phyloP scores from a whole-genome alignment of 2,888 invertebrate genomes.

The Drosophila bunnanda region DNA sequence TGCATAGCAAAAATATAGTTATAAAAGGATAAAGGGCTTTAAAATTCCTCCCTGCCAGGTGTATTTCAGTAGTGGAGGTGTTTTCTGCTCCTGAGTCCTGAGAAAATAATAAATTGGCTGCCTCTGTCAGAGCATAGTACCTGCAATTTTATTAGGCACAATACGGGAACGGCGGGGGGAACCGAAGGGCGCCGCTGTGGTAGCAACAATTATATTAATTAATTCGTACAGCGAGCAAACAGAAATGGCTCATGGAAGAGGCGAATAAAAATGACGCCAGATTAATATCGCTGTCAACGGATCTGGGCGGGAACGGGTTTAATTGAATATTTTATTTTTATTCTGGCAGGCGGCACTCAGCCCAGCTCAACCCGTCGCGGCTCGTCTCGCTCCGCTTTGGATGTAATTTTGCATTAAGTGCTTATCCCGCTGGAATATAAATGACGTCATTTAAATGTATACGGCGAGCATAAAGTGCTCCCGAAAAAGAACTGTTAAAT shows the following conservation, averaged over 20 bases:
- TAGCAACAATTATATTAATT: conserved; percentile 76
- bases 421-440: conserved; percentile 78
- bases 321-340: conserved; percentile 78
- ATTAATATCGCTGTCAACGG: conserved; percentile 77
- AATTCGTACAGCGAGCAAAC: conserved; percentile 55
- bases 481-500: conserved; percentile 72
- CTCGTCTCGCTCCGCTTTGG: conserved; percentile 26
- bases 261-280: conserved; percentile 59
- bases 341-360: conserved; percentile 38
- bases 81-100: not conserved
- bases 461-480: conserved; percentile 53
- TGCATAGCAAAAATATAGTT: conserved; percentile 17
- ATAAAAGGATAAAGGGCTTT: conserved; percentile 17
- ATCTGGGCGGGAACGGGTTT: conserved; percentile 65
- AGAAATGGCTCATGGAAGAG: conserved; percentile 17
- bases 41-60: conserved; percentile 9
- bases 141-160: conserved; percentile 53
- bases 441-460: conserved; percentile 74
- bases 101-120: conserved; percentile 42
- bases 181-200: conserved; percentile 44
- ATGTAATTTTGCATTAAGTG: conserved; percentile 76
- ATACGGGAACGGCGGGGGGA: not conserved
- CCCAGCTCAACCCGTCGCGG: conserved; percentile 18
- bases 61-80: conserved; percentile 10
- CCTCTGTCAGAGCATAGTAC: conserved; percentile 10